Base-by-base conservation (phyloP, 2,888 invertebrate genomes). In the Chironomus tentans region DNA sequence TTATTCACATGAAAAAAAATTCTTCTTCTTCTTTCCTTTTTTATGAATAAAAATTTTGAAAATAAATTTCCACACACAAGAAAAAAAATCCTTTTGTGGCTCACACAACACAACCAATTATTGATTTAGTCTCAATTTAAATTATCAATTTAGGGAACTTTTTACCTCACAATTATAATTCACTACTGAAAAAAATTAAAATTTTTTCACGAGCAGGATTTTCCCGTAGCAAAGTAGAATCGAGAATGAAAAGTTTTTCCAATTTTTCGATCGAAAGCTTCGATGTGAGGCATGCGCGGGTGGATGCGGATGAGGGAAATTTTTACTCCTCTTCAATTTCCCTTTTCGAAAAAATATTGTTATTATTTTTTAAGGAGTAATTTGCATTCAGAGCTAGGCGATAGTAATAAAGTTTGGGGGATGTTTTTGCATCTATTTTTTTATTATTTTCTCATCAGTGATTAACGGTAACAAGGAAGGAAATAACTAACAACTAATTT, bases 191-290 rank as follows among this genome's bases (percentile, higher is more conserved):
- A 65, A 62, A 24, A 24, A 24, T 65, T 24, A 65, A 21, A 6
- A 10, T 24, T 24, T 21, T 4, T 13, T 22, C 13, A 24, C 65
- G 65, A 65, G 13, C 21, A 22, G 22, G 65, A 65, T 65, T 65
- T 65, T 22, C 24, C 13, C 24, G 24, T 65, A 24, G 22, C 21
- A 65, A 24, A 22, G 65, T 22, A 0, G 24, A 74, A 74, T 48
- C 22, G 74, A 62, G 74, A 74, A 74, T 74, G 68, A 74, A 74
- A 72, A 74, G 62, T 21, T 74, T 74, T 74, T 74, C 72, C 62
- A 38, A 72, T 72, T 65, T 65, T 65, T 65, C 65, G 65, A 65
- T 65, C 65, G 65, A 65, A 65, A 21, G 65, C 65, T 65, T 65
- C 56, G 56, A 56, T 21, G 4, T 24, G 65, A 21, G 22, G 21